phyloP scores from a whole-genome alignment of 2,113 vertebrate species.

The Ceyx melanurus region DNA sequence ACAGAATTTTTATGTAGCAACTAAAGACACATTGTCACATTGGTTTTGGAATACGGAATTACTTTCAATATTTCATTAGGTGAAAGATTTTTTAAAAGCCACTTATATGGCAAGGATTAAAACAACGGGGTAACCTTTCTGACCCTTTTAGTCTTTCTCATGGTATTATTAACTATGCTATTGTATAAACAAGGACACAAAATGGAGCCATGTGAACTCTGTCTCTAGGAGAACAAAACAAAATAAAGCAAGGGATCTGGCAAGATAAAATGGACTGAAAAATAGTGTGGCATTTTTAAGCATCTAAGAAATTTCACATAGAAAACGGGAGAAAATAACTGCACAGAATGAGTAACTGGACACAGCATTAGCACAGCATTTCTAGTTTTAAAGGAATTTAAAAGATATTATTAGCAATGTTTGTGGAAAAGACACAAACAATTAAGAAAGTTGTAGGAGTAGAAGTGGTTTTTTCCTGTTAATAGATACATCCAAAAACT shows the following conservation, averaged over 20 bases:
- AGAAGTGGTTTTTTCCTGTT: background rate
- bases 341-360: background rate
- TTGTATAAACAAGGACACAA: background rate
- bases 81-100: background rate
- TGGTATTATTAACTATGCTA: background rate
- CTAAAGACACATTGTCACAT: background rate
- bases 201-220: background rate
- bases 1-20: background rate
- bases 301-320: background rate
- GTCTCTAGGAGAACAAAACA: background rate
- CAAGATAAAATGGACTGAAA: background rate
- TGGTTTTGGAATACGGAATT: background rate
- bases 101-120: background rate
- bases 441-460: background rate
- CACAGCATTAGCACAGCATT: background rate
- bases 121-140: background rate
- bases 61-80: background rate
- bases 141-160: background rate
- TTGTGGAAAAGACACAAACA: background rate
- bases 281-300: background rate
- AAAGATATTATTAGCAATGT: background rate
- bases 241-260: background rate
- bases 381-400: background rate
- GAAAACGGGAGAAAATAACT: background rate
- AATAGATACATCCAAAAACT: background rate